Conservation (phyloP, 2,113 vertebrate genomes). For the Poicephalus meyeri region DNA sequence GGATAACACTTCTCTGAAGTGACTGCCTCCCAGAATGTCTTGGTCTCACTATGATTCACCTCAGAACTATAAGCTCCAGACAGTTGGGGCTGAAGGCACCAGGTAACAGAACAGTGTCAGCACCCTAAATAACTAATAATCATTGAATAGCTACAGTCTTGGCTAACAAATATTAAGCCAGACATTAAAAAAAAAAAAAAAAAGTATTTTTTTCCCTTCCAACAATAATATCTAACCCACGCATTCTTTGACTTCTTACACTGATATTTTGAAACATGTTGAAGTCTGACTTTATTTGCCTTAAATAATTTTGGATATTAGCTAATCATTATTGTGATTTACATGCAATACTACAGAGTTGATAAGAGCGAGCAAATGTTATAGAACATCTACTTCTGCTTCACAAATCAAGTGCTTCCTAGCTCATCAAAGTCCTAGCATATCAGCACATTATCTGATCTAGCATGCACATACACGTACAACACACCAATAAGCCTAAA, state of each 20-base stretch:
- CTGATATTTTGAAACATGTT: neutral
- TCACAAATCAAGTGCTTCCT: neutral
- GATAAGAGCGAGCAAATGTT: neutral
- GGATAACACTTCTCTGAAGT: neutral
- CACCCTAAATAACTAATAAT: neutral
- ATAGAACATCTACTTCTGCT: neutral
- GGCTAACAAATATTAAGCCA: neutral
- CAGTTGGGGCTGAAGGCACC: neutral
- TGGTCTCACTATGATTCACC: neutral
- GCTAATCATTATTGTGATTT: neutral
- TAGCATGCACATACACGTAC: neutral
- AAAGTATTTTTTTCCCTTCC: neutral
- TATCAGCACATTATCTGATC: neutral
- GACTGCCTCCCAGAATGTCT: neutral
- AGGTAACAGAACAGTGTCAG: neutral
- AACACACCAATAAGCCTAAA: neutral
- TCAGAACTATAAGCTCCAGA: neutral
- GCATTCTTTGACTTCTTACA: neutral
- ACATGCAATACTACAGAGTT: neutral
- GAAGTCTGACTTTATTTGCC: neutral
- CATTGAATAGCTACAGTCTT: neutral
- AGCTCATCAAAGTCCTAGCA: neutral
- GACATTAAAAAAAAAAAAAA: neutral
- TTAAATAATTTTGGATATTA: neutral
- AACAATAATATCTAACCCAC: neutral